A percentile compares a stretch with the other conserved stretches of the same genome.
These are phyloP conservation scores for Frieseomelitta varia DNA, from an alignment of 1,140 invertebrate species.

Conservation along the genomic window DNA sequence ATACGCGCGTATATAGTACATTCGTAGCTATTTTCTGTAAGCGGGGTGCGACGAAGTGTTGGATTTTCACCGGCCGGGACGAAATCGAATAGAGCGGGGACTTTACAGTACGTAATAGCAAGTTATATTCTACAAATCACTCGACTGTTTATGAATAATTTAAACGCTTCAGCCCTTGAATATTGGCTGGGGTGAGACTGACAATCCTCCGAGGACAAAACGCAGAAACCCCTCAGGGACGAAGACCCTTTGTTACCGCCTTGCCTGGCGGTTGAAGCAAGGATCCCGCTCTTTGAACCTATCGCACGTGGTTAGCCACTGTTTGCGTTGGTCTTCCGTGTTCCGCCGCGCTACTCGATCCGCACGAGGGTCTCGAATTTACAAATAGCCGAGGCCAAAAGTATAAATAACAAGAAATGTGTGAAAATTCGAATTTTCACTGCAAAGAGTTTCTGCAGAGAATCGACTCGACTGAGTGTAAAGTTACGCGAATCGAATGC, in stretches of 20 bases:
- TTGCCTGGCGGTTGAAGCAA: conserved; percentile 55
- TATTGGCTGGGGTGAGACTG: conserved; percentile 59
- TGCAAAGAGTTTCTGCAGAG: no score
- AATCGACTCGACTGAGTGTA: neutral
- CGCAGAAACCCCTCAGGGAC: conserved; percentile 58
- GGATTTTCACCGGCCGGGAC: conserved; percentile 22
- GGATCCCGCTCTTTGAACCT: conserved; percentile 61
- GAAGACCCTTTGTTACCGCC: conserved; percentile 63
- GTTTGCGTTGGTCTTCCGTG: conserved; percentile 61
- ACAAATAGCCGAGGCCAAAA: neutral
- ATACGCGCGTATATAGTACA: neutral
- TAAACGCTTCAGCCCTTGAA: conserved; percentile 68
- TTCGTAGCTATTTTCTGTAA: neutral
- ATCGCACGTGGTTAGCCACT: conserved; percentile 60
- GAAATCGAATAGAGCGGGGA: conserved; percentile 62
- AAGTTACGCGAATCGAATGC: conserved; percentile 14
- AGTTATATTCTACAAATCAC: conserved; percentile 76
- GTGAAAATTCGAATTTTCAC: neutral
- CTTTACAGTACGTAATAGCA: conserved; percentile 69
- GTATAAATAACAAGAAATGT: neutral
- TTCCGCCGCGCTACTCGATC: neutral
- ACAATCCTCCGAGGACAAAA: conserved; percentile 66
- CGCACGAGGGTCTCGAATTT: conserved; percentile 9
- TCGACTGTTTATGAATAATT: conserved; percentile 78
- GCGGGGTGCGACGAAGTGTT: neutral